Conservation (phyloP, 2,797 vertebrate species). For the Poeciliopsis presidionis region DNA sequence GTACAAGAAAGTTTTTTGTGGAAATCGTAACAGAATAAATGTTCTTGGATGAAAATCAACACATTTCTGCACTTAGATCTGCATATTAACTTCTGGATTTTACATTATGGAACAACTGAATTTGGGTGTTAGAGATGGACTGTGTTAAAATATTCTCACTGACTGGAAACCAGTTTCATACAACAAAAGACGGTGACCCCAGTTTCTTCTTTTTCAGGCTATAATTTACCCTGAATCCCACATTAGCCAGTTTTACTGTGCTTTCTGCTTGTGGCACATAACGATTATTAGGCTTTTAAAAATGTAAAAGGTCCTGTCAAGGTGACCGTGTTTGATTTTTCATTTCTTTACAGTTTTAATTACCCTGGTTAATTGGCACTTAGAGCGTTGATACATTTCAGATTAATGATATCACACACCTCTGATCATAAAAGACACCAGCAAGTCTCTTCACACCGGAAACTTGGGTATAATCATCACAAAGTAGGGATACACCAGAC, state of each 20-base stretch:
- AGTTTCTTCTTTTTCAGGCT: conserved; percentile 37
- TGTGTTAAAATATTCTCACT: conserved; percentile 14
- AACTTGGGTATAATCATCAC: neutral
- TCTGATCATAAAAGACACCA: conserved; percentile 15
- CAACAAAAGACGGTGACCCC: conserved; percentile 3
- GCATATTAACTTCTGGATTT: neutral
- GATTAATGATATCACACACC: conserved; percentile 13
- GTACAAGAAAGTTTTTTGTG: neutral
- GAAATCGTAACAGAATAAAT: neutral
- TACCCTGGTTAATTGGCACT: conserved; percentile 58
- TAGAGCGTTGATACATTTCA: conserved; percentile 22
- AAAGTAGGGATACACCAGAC: conserved; percentile 2
- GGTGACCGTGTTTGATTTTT: conserved; percentile 43
- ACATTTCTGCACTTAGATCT: neutral
- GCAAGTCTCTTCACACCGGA: neutral
- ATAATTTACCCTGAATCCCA: conserved; percentile 50
- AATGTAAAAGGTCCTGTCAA: conserved; percentile 44
- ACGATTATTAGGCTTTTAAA: conserved; percentile 66
- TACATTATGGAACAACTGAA: conserved; percentile 7
- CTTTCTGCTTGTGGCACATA: conserved; percentile 32
- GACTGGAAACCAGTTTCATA: conserved; percentile 21
- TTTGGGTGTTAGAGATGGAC: conserved; percentile 10
- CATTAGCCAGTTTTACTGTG: conserved; percentile 51
- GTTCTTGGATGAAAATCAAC: conserved; percentile 3
- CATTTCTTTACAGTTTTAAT: conserved; percentile 43